Percentiles rank a stretch among this genome's conserved stretches.
These are phyloP conservation scores for Amphiprion ocellaris DNA, from an alignment of 2,113 vertebrate species.

Conservation along the genomic window DNA sequence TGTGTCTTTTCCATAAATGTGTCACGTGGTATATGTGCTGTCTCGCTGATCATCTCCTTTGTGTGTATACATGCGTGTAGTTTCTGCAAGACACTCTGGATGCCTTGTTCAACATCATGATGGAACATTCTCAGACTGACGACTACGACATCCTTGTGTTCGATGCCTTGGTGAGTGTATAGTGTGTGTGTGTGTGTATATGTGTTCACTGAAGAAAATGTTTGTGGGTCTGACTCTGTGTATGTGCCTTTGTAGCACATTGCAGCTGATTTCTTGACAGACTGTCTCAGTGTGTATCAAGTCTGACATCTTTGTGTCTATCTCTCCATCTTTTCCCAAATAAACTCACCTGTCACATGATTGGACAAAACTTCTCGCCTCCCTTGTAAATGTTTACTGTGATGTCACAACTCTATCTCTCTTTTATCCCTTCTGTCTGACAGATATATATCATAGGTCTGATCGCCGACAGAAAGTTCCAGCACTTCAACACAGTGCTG, in stretches of 20 bases:
- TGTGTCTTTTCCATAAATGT: background rate
- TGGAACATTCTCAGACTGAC: conserved; percentile 95
- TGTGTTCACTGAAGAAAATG: conserved; percentile 8
- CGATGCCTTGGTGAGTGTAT: conserved; percentile 94
- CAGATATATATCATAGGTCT: conserved; percentile 98
- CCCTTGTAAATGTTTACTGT: conserved; percentile 34
- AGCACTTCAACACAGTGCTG: conserved; percentile 96
- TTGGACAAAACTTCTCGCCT: conserved; percentile 8
- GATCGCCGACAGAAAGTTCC: conserved; percentile 97
- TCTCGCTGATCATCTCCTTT: conserved; percentile 12
- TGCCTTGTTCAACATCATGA: conserved; percentile 99
- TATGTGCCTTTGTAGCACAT: conserved; percentile 17
- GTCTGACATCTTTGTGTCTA: conserved; percentile 30
- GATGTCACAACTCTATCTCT: background rate
- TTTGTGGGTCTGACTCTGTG: conserved; percentile 2
- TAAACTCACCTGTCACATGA: conserved; percentile 27
- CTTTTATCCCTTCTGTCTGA: conserved; percentile 36
- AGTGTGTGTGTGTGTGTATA: background rate
- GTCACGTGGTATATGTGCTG: background rate
- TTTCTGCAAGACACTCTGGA: conserved; percentile 97
- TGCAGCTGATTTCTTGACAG: conserved; percentile 45
- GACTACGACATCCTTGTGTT: conserved; percentile 98
- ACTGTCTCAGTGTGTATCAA: background rate
- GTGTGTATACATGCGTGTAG: conserved; percentile 71
- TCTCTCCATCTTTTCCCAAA: conserved; percentile 31